Percentiles rank a stretch among this genome's conserved stretches.
Conservation (phyloP, 2,888 invertebrate species). For the Parapristionchus giblindavisi region DNA sequence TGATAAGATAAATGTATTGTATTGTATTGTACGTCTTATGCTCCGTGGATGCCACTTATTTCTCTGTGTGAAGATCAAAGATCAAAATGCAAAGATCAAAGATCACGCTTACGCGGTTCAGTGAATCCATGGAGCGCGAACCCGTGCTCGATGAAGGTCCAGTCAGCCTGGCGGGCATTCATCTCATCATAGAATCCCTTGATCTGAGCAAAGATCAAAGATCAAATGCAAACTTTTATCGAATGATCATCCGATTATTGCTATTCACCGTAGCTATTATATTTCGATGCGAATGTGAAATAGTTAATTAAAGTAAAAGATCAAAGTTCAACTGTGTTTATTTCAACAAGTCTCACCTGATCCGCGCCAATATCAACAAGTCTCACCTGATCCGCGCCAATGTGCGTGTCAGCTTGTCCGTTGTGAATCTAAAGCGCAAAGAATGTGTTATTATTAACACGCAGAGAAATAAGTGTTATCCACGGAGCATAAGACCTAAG, state of each 20-base stretch:
- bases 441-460: too few species aligned
- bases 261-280: too few species aligned
- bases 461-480: too few species aligned
- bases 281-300: not conserved
- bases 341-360: slow-evolving; percentile 38
- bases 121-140: slow-evolving; percentile 63
- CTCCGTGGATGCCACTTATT: too few species aligned
- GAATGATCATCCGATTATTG: not conserved
- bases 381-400: slow-evolving; percentile 45
- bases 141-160: slow-evolving; percentile 55
- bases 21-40: too few species aligned
- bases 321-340: too few species aligned
- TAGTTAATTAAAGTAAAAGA: not conserved
- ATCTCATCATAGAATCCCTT: slow-evolving; percentile 55
- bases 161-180: slow-evolving; percentile 58
- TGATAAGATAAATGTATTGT: too few species aligned
- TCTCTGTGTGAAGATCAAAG: not conserved
- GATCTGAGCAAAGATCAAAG: slow-evolving; percentile 36
- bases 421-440: slow-evolving; percentile 48
- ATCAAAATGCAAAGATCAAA: not conserved
- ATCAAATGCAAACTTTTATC: not conserved
- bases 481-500: too few species aligned
- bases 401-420: slow-evolving; percentile 61
- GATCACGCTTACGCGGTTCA: slow-evolving; percentile 41
- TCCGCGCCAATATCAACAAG: slow-evolving; percentile 2